These are phyloP conservation scores for Chromobotia macracanthus DNA, from an alignment of 2,797 vertebrate species.

Conservation along the genomic window DNA sequence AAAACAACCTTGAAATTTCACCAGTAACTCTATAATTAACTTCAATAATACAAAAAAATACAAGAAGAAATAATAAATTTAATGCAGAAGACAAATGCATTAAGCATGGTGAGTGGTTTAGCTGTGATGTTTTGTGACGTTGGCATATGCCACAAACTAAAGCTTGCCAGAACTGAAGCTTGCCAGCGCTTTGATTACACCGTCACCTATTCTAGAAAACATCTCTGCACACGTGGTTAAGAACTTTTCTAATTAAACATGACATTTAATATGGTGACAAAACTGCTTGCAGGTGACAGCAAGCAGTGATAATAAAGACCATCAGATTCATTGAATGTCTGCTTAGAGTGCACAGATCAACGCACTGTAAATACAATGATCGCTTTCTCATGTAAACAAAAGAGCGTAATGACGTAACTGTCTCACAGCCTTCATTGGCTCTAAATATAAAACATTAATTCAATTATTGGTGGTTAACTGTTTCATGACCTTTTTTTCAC, in stretches of 20 bases:
- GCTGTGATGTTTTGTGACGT: too few relatives aligned
- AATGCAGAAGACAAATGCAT: too few relatives aligned
- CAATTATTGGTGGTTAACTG: too few relatives aligned
- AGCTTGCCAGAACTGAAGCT: background rate
- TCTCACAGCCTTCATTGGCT: too few relatives aligned
- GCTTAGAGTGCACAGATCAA: background rate
- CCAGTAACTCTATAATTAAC: background rate
- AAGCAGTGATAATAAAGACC: background rate
- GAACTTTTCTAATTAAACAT: conserved; percentile 5
- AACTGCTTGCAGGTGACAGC: background rate
- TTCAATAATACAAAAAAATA: background rate
- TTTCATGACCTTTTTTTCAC: too few relatives aligned
- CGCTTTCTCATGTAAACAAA: background rate
- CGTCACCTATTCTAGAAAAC: background rate
- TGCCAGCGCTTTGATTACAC: background rate
- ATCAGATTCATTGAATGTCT: too few relatives aligned
- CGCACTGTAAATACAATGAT: background rate
- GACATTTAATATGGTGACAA: background rate
- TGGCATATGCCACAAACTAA: background rate
- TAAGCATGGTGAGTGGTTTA: too few relatives aligned
- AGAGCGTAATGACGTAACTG: too few relatives aligned
- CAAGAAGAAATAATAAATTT: background rate
- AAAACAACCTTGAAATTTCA: background rate
- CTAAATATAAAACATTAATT: too few relatives aligned
- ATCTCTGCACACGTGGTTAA: background rate